Evolutionary conservation across 2,113 vertebrate species (phyloP), one percentile per base, ranked within the genome.

Genomic region (Odobenus rosmarus): DNA sequence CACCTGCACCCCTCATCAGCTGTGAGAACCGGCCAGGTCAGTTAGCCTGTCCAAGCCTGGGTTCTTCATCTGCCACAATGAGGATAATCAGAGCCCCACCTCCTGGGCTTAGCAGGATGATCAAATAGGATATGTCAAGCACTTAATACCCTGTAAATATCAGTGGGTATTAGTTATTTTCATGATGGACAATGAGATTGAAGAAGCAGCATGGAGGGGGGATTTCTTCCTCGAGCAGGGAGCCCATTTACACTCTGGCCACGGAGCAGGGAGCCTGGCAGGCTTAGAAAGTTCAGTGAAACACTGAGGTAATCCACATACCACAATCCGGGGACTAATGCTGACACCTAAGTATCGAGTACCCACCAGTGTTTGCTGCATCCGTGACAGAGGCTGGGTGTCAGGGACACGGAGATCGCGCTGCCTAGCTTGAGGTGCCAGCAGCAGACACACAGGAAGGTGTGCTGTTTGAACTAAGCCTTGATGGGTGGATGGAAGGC

Each of bases 331-430:
- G 53, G n/a, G 13, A 11, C 39, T 5, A 16, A 51, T 5, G 31
- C 15, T 49, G 46, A 42, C 26, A 15, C 12, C 3, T 39, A n/a
- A 28, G 28, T 51, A 15, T 8, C 1, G 39, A 59, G 7, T 10
- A 23, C 53, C 39, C 26, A 5, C 6, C 31, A 4, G 10, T 71
- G 14, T 18, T 64, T 92, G 83, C 42, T 26, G 28, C 19, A 0
- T 33, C 33, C 49, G 1, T 3, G 62, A 31, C 3, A 3, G n/a
- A 23, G 14, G 14, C 72, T 5, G 4, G 53, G 16, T 3, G 1
- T 16, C 28, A 23, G 55, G 80, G 4, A 33, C 14, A 26, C 53
- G 42, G 51, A 71, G 33, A 16, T 1, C 0, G 2, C 28, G 57
- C 42, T 9, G 11, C 19, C 61, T 7, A 79, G 24, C 49, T 49